Base-by-base conservation (phyloP, 2,888 invertebrate species). In the Apamea epomidion region DNA sequence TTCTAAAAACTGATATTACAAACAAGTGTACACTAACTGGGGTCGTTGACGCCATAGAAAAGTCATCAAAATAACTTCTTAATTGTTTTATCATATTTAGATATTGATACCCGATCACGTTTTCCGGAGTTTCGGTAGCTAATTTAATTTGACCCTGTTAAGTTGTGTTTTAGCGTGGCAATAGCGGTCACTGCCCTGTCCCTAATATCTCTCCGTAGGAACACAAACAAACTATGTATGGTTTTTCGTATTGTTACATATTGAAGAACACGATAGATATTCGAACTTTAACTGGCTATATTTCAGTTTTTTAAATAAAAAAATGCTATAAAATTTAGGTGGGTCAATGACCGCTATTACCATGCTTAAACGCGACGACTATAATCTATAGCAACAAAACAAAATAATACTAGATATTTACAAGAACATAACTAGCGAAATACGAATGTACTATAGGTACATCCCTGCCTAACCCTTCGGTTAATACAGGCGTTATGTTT, bases 331-430 rank as follows among this genome's bases (percentile, higher is more conserved):
- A 62, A 29, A 48, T 29, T 14, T 48, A 32, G 5, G 7, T 48
- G 4, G 21, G 32, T 54, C 10, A 25, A 25, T 71, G 32, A 54
- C 32, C 54, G 32, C 2, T 32, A 25, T 16, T 25, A 10, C 25
- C 16, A 25, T 1, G 32, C 25, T 37, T n/a, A 71, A 54, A 32
- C 2, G 25, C 54, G 16, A 32, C 18, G 25, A n/a, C 42, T 54
- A 54, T 29, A 62, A 21, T 62, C 8, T 32, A 60, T 68, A 80
- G 21, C 77, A 60, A 76, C 69, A 82, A 74, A 82, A 75, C 14
- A 75, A 60, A 48, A 14, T 12, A 76, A 70, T 7, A 42, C 1
- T 77, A 65, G 29, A 65, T 78, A 69, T 86, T 81, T 78, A 83
- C 86, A 87, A 71, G 14, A 32, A 69, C 18, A n/a, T 42, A 42